Conservation (phyloP, 2,113 vertebrate genomes). For the Rhea pennata region DNA sequence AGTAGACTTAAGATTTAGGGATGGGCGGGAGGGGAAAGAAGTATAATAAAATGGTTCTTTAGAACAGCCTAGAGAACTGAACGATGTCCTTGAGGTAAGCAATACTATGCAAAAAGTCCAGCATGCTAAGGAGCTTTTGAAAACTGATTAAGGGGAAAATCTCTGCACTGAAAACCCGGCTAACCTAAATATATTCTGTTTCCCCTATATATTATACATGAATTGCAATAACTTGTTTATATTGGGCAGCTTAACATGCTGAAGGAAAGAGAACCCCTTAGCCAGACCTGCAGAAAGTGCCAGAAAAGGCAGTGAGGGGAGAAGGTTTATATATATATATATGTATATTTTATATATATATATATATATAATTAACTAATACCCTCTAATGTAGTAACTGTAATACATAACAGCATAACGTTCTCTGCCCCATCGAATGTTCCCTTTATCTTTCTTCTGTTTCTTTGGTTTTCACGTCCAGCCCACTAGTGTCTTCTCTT, state of each 20-base stretch:
- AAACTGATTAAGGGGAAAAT: constrained; percentile 52
- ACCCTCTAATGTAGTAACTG: background rate
- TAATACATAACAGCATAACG: background rate
- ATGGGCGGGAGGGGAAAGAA: constrained; percentile 8
- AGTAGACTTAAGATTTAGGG: constrained; percentile 38
- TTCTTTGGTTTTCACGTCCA: background rate
- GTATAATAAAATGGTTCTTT: constrained; percentile 15
- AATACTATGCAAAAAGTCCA: constrained; percentile 41
- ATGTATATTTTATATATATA: too few species aligned
- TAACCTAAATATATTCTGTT: constrained; percentile 61
- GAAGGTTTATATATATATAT: background rate
- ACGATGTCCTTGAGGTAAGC: constrained; percentile 53
- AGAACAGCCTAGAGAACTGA: constrained; percentile 27
- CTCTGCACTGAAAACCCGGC: constrained; percentile 39
- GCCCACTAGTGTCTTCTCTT: background rate
- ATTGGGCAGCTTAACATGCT: constrained; percentile 22
- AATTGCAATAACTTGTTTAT: constrained; percentile 41
- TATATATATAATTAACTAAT: background rate
- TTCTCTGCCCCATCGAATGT: background rate
- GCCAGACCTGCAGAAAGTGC: background rate
- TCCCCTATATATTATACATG: constrained; percentile 27
- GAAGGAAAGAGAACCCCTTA: background rate
- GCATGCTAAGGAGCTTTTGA: constrained; percentile 30
- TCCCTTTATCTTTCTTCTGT: background rate
- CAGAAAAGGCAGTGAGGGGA: background rate